Conservation (phyloP, 2,113 vertebrate genomes). For the Ploceus nigricollis region DNA sequence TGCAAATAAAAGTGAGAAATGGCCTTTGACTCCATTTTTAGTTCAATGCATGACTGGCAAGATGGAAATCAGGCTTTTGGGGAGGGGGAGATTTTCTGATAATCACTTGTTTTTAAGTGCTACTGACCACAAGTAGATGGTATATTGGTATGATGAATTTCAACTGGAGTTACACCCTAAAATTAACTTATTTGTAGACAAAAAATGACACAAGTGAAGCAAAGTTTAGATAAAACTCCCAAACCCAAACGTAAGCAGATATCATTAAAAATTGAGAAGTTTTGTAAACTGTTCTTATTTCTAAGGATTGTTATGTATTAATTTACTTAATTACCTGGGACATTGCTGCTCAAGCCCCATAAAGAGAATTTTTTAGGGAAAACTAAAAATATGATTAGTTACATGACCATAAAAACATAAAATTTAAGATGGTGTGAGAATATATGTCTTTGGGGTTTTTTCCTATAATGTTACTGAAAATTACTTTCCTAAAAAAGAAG, state of each 20-base stretch:
- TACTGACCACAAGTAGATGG: not conserved
- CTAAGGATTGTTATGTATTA: not conserved
- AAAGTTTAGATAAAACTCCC: not conserved
- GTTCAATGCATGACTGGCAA: not conserved
- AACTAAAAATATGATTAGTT: not conserved
- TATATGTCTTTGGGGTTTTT: rapidly evolving
- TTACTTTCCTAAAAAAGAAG: not conserved
- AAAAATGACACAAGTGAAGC: not conserved
- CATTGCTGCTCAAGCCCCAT: not conserved
- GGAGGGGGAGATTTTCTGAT: not conserved
- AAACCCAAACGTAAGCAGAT: not conserved
- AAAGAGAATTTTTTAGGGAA: not conserved
- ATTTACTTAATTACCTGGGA: not conserved
- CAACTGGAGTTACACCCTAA: not conserved
- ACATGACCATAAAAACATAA: not conserved
- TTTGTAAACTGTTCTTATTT: not conserved
- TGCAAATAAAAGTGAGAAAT: not conserved
- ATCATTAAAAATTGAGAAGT: not conserved
- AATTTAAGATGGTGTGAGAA: not conserved
- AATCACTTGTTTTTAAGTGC: not conserved
- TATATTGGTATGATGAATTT: not conserved
- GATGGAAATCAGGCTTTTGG: not conserved
- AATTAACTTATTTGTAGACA: not conserved
- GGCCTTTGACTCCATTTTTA: not conserved
- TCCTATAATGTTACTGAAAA: not conserved